phyloP scores from a whole-genome alignment of 1,140 invertebrate genomes.

The Scylla paramamosain region DNA sequence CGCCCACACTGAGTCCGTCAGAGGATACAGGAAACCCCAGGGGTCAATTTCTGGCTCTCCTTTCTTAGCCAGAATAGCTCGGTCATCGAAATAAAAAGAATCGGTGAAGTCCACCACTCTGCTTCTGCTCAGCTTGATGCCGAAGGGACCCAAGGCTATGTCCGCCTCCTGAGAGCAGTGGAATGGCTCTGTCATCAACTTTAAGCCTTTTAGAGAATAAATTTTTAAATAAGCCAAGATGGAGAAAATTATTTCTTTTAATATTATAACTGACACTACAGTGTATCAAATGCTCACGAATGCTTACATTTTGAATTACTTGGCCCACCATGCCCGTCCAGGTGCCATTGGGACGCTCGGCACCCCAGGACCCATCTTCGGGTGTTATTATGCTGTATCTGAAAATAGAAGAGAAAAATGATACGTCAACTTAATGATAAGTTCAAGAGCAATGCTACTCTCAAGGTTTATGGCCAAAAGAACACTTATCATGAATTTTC shows the following conservation, averaged over 20 bases:
- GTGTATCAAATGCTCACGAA: neutral
- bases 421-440: neutral
- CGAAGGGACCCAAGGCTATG: constrained; percentile 48
- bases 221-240: no score
- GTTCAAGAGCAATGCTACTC: neutral
- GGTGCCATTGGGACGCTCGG: neutral
- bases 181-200: neutral
- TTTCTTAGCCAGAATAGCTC: neutral
- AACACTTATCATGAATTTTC: neutral
- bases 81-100: constrained; percentile 25
- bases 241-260: neutral
- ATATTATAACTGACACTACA: neutral
- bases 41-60: constrained; percentile 41
- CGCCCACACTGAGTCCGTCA: constrained; percentile 43
- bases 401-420: neutral
- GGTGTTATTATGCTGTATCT: neutral
- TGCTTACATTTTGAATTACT: neutral
- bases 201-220: neutral
- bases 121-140: neutral
- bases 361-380: neutral
- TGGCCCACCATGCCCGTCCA: constrained; percentile 45
- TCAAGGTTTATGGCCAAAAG: neutral
- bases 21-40: constrained; percentile 45
- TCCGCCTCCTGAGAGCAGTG: constrained; percentile 32
- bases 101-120: constrained; percentile 49